These are phyloP conservation scores for Channallabes apus DNA, from an alignment of 2,797 vertebrate genomes.

Conservation along the genomic window DNA sequence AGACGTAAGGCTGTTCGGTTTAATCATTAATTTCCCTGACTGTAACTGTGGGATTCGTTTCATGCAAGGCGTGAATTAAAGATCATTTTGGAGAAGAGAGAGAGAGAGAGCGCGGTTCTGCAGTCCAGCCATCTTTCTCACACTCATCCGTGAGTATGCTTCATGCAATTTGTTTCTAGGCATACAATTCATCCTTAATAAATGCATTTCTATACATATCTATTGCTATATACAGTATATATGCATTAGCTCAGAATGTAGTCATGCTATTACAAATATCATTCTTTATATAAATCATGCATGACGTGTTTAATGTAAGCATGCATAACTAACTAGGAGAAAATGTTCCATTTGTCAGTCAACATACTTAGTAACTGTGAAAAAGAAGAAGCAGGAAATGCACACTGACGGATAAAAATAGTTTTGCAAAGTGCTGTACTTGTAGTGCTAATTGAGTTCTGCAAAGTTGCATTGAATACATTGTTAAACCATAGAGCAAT, in stretches of 20 bases:
- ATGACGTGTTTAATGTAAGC: not conserved
- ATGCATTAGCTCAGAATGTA: not conserved
- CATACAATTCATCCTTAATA: not conserved
- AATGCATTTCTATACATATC: not conserved
- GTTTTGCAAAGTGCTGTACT: not conserved
- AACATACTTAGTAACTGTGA: not conserved
- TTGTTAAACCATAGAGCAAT: not conserved
- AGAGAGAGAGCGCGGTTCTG: not conserved
- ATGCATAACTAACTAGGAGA: too few species aligned
- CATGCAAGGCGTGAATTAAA: not conserved
- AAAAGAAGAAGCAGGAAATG: not conserved
- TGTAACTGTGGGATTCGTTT: not conserved
- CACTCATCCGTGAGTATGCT: not conserved
- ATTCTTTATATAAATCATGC: not conserved
- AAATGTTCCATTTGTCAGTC: not conserved
- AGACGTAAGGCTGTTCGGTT: not conserved
- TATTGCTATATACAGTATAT: too few species aligned
- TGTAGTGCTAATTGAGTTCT: not conserved
- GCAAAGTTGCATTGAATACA: not conserved
- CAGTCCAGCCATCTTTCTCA: not conserved
- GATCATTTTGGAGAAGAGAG: not conserved
- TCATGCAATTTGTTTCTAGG: not conserved
- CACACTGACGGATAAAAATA: not conserved
- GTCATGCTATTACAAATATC: not conserved
- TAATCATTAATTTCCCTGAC: constrained; percentile 43